These are phyloP conservation scores for Polydrusus pterygomalis DNA, from an alignment of 2,888 invertebrate genomes.

Conservation along the genomic window DNA sequence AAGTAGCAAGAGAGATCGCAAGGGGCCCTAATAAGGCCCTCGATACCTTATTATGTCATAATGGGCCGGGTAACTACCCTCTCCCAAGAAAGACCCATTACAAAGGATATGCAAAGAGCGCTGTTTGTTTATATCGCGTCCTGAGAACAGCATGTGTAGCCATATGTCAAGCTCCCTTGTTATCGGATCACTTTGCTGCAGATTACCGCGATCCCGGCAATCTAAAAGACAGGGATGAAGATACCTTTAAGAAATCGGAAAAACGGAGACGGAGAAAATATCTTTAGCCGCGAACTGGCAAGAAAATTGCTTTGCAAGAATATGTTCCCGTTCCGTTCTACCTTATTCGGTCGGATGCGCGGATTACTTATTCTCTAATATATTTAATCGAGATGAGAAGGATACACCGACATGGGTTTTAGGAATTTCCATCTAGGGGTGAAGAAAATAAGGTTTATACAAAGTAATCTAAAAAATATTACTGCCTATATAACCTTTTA, in stretches of 20 bases:
- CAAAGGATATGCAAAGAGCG: slow-evolving; percentile 72
- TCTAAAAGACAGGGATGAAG: slow-evolving; percentile 63
- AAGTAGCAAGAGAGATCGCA: slow-evolving; percentile 60
- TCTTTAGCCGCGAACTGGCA: slow-evolving; percentile 67
- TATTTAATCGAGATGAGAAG: slow-evolving; percentile 62
- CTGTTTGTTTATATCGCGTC: slow-evolving; percentile 72
- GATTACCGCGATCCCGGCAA: slow-evolving; percentile 70
- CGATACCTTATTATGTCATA: slow-evolving; percentile 70
- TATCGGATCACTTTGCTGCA: slow-evolving; percentile 71
- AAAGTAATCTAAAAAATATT: slow-evolving; percentile 53
- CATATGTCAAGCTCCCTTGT: slow-evolving; percentile 71
- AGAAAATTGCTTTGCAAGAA: slow-evolving; percentile 69
- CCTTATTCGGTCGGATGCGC: slow-evolving; percentile 62
- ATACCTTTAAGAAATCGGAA: slow-evolving; percentile 40
- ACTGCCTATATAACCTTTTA: slow-evolving; percentile 32
- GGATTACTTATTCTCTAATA: slow-evolving; percentile 65
- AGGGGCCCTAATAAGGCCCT: slow-evolving; percentile 65
- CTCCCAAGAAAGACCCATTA: slow-evolving; percentile 65
- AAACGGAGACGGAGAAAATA: slow-evolving; percentile 64
- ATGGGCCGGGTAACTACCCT: slow-evolving; percentile 68
- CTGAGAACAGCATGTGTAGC: slow-evolving; percentile 70
- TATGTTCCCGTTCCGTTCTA: slow-evolving; percentile 58
- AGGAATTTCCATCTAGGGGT: slow-evolving; percentile 51
- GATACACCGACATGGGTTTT: slow-evolving; percentile 50
- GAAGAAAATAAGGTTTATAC: slow-evolving; percentile 52